Conservation (phyloP, 2,113 vertebrate genomes). For the Aspiorhynchus laticeps region DNA sequence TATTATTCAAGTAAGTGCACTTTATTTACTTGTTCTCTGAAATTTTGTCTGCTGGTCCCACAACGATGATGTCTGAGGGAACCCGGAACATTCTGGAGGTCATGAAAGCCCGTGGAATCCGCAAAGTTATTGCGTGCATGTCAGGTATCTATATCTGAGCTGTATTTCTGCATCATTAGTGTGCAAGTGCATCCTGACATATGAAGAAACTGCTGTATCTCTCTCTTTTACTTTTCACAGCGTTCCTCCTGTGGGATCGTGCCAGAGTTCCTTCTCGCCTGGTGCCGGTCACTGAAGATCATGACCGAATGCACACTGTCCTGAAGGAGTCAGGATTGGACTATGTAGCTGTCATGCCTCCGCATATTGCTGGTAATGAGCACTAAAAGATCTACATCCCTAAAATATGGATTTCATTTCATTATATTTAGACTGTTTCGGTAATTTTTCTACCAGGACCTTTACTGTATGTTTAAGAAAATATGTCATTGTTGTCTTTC, state of each 20-base stretch:
- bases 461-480: background rate
- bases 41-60: conserved; percentile 75
- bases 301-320: conserved; percentile 84
- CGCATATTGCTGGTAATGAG: conserved; percentile 82
- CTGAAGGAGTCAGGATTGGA: conserved; percentile 83
- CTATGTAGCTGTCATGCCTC: conserved; percentile 88
- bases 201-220: background rate
- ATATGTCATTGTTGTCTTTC: background rate
- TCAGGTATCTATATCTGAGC: conserved; percentile 69
- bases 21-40: background rate
- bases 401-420: background rate
- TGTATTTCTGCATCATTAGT: background rate
- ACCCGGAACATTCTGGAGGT: conserved; percentile 82
- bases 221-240: conserved; percentile 61
- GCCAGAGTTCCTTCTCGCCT: conserved; percentile 82
- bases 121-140: conserved; percentile 79
- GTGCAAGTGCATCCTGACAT: background rate
- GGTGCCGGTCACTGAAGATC: conserved; percentile 82
- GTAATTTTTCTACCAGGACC: too few relatives aligned
- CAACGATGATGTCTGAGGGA: conserved; percentile 90
- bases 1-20: background rate
- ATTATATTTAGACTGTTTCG: background rate
- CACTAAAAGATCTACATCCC: background rate
- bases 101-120: conserved; percentile 85
- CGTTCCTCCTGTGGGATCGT: conserved; percentile 88